Evolutionary conservation across 2,797 vertebrate genomes (phyloP).

Genomic region (Hirundo rustica): DNA sequence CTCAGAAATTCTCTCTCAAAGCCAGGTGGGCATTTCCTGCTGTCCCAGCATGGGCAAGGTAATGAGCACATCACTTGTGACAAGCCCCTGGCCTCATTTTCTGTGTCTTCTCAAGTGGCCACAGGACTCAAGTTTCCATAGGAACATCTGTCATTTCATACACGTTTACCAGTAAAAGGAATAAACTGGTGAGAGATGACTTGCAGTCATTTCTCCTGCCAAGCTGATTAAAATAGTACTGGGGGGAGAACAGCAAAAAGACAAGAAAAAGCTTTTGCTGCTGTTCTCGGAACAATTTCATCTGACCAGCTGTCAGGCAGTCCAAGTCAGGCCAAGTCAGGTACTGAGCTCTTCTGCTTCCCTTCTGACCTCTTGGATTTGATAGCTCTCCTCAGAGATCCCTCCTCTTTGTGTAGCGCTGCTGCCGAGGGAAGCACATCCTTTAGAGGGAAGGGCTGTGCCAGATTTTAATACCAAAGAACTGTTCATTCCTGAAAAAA

Average conservation of each 20-base stretch:
- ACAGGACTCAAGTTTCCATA: background rate
- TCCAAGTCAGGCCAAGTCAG: too few species aligned
- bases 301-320: background rate
- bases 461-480: background rate
- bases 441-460: background rate
- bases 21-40: background rate
- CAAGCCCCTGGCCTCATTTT: background rate
- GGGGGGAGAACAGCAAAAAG: background rate
- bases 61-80: background rate
- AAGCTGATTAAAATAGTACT: background rate
- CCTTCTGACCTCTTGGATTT: background rate
- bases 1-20: background rate
- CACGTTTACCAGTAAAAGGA: background rate
- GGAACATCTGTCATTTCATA: background rate
- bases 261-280: background rate
- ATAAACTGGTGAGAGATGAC: background rate
- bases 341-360: background rate
- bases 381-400: background rate
- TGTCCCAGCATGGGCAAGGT: background rate
- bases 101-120: background rate
- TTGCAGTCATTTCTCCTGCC: background rate
- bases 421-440: background rate
- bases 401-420: background rate
- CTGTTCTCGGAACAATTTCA: background rate
- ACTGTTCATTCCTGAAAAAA: background rate